Conservation (phyloP, 2,888 invertebrate species). For the Drosophila fungiperda region DNA sequence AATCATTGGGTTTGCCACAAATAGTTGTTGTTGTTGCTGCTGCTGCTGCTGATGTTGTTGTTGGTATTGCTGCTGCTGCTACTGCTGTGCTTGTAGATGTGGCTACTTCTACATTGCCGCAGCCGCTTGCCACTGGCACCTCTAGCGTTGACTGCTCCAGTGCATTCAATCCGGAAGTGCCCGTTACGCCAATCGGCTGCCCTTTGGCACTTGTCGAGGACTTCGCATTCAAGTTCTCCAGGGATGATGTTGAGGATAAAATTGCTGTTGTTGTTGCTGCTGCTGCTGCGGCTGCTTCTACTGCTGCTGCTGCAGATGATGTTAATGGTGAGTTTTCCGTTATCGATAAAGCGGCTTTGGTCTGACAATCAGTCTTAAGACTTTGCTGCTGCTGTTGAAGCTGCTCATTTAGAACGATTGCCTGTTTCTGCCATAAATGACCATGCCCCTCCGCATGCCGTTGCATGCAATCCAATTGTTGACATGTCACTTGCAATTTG, state of each 20-base stretch:
- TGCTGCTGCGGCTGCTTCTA: slow-evolving; percentile 17
- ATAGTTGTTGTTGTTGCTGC: slow-evolving; percentile 39
- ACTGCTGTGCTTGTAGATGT: neutral
- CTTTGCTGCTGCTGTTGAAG: slow-evolving; percentile 72
- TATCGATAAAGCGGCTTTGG: slow-evolving; percentile 45
- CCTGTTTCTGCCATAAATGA: slow-evolving; percentile 85
- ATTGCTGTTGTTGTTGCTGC: slow-evolving; percentile 31
- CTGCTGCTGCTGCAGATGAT: slow-evolving; percentile 51
- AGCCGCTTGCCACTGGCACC: slow-evolving; percentile 20
- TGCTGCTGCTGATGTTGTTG: slow-evolving; percentile 37
- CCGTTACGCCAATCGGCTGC: slow-evolving; percentile 48
- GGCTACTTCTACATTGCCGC: slow-evolving; percentile 10
- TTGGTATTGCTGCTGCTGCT: slow-evolving; percentile 15
- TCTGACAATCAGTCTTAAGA: slow-evolving; percentile 67
- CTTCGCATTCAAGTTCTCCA: slow-evolving; percentile 33
- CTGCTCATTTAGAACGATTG: slow-evolving; percentile 84
- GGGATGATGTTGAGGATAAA: slow-evolving; percentile 47
- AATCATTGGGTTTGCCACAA: slow-evolving; percentile 83
- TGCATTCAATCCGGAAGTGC: slow-evolving; percentile 70
- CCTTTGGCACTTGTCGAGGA: slow-evolving; percentile 43
- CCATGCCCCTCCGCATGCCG: slow-evolving; percentile 85
- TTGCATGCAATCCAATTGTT: slow-evolving; percentile 85
- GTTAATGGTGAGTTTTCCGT: slow-evolving; percentile 55
- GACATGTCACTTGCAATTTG: slow-evolving; percentile 85
- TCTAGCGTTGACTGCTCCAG: slow-evolving; percentile 24